phyloP scores from a whole-genome alignment of 2,797 vertebrate species.

The Gymnoscopelus braueri region DNA sequence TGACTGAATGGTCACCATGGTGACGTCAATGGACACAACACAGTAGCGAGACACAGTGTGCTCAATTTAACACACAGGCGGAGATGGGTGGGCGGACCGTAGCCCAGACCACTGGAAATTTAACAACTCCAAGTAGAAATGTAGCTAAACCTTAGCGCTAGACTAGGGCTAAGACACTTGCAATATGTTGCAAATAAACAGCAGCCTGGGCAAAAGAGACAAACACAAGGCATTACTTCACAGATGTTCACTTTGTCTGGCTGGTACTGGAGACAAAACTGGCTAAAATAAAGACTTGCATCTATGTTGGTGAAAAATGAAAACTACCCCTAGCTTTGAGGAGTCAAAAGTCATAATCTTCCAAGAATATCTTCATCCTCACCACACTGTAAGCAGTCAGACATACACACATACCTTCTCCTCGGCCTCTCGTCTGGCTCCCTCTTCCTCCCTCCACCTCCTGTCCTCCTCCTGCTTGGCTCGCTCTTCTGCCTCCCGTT shows the following conservation, averaged over 20 bases:
- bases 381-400: neutral
- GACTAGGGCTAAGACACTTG: neutral
- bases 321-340: too few species aligned
- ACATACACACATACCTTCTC: constrained; percentile 88
- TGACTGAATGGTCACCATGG: constrained; percentile 6
- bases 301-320: too few species aligned
- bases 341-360: too few species aligned
- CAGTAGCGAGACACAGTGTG: constrained; percentile 25
- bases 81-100: constrained; percentile 27
- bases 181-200: neutral
- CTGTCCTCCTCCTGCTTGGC: constrained; percentile 91
- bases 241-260: too few species aligned
- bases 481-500: constrained; percentile 93
- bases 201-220: neutral
- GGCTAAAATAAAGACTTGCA: too few species aligned
- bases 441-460: constrained; percentile 91
- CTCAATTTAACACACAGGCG: constrained; percentile 29
- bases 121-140: constrained; percentile 19
- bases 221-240: neutral
- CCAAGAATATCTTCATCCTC: neutral
- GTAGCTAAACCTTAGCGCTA: neutral
- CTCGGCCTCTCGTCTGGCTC: constrained; percentile 86
- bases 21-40: constrained; percentile 23
- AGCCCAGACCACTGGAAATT: constrained; percentile 50
- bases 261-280: too few species aligned